Evolutionary conservation across 2,888 invertebrate species (phyloP), one percentile per base, ranked within the genome.

Genomic region (Chrysolina americana): DNA sequence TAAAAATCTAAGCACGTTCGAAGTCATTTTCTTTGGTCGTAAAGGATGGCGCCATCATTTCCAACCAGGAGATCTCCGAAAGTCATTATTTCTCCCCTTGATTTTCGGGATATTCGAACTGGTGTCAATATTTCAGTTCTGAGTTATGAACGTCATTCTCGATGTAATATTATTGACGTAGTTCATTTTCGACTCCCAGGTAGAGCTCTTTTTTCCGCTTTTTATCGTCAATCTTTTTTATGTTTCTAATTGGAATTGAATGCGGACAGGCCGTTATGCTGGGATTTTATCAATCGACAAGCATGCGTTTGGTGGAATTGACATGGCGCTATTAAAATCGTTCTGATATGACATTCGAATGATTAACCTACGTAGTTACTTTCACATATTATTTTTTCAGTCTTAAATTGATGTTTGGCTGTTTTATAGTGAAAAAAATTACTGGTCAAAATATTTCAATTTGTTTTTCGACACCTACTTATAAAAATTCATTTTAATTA

Each of bases 1-100:
- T 23, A 59, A 59, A 17, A 59, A 59, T 36, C 59, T 4, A 59
- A 59, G n/a, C 59, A 59, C 59, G 59, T 36, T 28, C 36, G n/a
- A 15, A 28, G 36, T 59, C 59, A 17, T 28, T 15, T 28, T 36
- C 28, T 28, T 59, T 4, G 59, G 36, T n/a, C n/a, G 17, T 59
- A 28, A 59, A 59, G n/a, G 59, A 53, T 21, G 68, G 36, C 68
- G 68, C 68, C 68, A 53, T 50, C 50, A 68, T 53, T 53, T 41
- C 53, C n/a, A 23, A 28, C 28, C 28, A 28, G 28, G 19, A 36
- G 17, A 36, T 59, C 59, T 28, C 28, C 59, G 36, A 53, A 53
- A 53, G 53, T 53, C 56, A 53, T 68, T 68, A 68, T 68, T 41
- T 17, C 50, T 50, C 11, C 53, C 65, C 68, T 41, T 68, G 41